These are phyloP conservation scores for Periophthalmus modestus DNA, from an alignment of 2,113 vertebrate species.

Conservation along the genomic window DNA sequence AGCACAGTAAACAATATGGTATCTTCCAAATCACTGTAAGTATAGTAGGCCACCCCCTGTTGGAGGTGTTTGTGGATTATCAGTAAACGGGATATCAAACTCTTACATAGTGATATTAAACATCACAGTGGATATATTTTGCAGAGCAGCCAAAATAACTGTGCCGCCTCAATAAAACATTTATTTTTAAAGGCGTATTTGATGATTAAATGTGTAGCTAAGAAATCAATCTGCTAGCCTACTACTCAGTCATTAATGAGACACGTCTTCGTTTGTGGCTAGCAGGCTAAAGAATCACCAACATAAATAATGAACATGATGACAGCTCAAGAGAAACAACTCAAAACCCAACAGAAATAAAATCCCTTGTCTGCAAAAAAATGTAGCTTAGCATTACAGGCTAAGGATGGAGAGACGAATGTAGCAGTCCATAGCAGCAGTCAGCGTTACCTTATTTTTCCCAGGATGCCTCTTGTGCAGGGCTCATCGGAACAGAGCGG, in stretches of 20 bases:
- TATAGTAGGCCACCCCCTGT: slow-evolving; percentile 47
- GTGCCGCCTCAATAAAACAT: no score
- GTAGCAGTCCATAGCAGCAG: slow-evolving; percentile 9
- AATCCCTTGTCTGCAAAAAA: slow-evolving; percentile 18
- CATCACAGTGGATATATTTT: no score
- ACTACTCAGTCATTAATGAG: not conserved
- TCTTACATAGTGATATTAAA: not conserved
- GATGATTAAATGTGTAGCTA: not conserved
- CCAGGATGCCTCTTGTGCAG: slow-evolving; percentile 43
- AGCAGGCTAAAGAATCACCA: not conserved
- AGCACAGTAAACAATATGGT: slow-evolving; percentile 50
- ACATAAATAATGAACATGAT: not conserved
- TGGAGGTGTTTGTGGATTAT: slow-evolving; percentile 14
- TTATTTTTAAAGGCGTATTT: no score
- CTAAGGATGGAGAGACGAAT: slow-evolving; percentile 39
- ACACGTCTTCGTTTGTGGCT: slow-evolving; percentile 1
- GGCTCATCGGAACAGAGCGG: slow-evolving; percentile 39
- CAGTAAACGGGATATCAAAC: not conserved
- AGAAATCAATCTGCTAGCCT: not conserved
- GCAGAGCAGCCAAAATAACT: no score
- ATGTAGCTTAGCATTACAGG: slow-evolving; percentile 50
- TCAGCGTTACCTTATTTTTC: slow-evolving; percentile 61
- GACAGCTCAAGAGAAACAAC: not conserved
- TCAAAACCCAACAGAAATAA: not conserved
- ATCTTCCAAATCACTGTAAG: slow-evolving; percentile 53